Evolutionary conservation across 2,113 vertebrate species (phyloP), one percentile per base, ranked within the genome.

Genomic region (Oceanodroma tethys): DNA sequence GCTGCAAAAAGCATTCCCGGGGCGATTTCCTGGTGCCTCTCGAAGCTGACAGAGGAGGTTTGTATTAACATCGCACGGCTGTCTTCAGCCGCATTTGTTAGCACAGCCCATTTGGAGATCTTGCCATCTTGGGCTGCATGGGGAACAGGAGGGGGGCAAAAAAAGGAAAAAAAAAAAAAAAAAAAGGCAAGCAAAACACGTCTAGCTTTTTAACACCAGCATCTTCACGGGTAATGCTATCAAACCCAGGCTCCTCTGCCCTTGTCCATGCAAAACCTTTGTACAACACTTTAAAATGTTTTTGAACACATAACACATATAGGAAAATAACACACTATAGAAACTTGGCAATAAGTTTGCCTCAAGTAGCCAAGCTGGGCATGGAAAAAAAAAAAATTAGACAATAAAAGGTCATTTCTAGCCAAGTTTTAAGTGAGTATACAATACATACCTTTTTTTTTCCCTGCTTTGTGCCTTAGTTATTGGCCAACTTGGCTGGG

Each of bases 341-440:
- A 65, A 66, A 47, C 42, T 67, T 95, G 95, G 92, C 88, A 84
- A 21, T 0, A 43, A 42, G 21, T 29, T 66, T 12, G 23, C 19
- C 70, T 52, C 86, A 7, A 83, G 71, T 38, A 93, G 95, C 83
- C 92, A 93, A 90, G 81, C 12, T 90, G 81, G 86, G 86, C 92
- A 94, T 36, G 86, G 93, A 71, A 95, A 96, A 81, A 40, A 81
- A 40, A 95, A 90, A 88, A 87, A 74, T n/a, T 38, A 55, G 47
- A 94, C 63, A 97, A 97, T 85, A 74, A 90, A 94, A 94, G 81
- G 73, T 68, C 19, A 23, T 79, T 96, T 91, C 76, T 88, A 26
- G 92, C 89, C 91, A 95, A 92, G 88, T 81, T 96, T 88, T 75
- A 59, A 92, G 53, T 34, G 23, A 93, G 83, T 32, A 70, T 86